Evolutionary conservation across 2,888 invertebrate genomes (phyloP), one percentile per base, ranked within the genome.

Genomic region (Onthophagus sagittarius): DNA sequence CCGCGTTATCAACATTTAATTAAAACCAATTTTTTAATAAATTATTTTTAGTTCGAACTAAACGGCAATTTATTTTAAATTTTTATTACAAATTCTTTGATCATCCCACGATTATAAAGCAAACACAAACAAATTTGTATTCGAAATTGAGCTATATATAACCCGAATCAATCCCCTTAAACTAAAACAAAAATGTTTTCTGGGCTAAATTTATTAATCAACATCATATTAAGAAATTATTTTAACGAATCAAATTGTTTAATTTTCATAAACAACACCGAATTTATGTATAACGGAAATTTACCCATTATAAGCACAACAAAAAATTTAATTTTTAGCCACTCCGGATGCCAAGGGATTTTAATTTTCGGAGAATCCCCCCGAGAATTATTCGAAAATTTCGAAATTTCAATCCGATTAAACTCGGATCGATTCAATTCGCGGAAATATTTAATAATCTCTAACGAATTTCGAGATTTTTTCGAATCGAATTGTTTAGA

Each of bases 1-100:
- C 79, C 92, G 99, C 84, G 99, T 99, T 80, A 99, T 99, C 85
- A 99, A 99, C 88, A 99, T 99, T 88, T 96, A 92, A 89, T 79
- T 3, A 23, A 23, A 23, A 3, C 3, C 2, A 23, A 23, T 23
- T 23, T 23, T 23, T 23, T 23, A 23, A 23, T 23, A 23, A 23
- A 23, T 23, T 23, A 23, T 23, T 23, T 23, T 23, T 1, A 23
- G 23, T 23, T n/a, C n/a, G n/a, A n/a, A n/a, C 3, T 23, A 23
- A 23, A 23, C 23, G 23, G 1, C 23, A 23, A 2, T 23, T 23
- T 23, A 2, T 53, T 53, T 53, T 53, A 53, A 53, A 53, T 53
- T 23, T 23, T 23, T 23, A 23, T 23, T 23, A 23, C 1, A 23
- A 53, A 53, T 53, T 11, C 39, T 53, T 53, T 53, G 7, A 53